Conservation (phyloP, 2,888 invertebrate genomes). For the Chromoteleia sp. region DNA sequence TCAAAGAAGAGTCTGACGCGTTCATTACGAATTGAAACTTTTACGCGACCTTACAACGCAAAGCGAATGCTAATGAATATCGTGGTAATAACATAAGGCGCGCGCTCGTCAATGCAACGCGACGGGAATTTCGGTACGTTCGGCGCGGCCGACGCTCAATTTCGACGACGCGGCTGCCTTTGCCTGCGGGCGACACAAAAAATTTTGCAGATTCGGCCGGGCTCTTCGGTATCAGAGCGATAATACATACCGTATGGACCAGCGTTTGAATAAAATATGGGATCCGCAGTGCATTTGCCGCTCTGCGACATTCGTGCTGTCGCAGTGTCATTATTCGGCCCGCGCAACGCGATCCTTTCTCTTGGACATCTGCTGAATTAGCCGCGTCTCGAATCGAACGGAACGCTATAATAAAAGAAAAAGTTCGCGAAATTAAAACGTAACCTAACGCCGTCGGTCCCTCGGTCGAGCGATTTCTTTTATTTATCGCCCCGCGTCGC, state of each 20-base stretch:
- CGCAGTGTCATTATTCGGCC: conserved; percentile 76
- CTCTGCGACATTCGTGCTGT: conserved; percentile 76
- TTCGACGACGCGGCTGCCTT: conserved; percentile 24
- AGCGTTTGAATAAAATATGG: conserved; percentile 80
- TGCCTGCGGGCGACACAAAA: conserved; percentile 50
- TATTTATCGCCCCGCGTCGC: conserved; percentile 29
- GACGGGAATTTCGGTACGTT: too few species aligned
- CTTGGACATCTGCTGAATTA: conserved; percentile 61
- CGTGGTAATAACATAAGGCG: conserved; percentile 40
- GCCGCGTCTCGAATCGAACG: conserved; percentile 18
- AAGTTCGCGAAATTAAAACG: conserved; percentile 37
- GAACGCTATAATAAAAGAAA: conserved; percentile 6
- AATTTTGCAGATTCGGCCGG: conserved; percentile 59
- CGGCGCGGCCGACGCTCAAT: too few species aligned
- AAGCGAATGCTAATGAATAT: conserved; percentile 54
- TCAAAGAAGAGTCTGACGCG: conserved; percentile 11
- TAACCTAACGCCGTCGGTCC: background rate
- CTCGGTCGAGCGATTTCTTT: too few species aligned
- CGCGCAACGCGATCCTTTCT: conserved; percentile 65
- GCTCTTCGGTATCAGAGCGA: conserved; percentile 59
- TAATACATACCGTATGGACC: conserved; percentile 67
- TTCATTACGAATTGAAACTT: conserved; percentile 49
- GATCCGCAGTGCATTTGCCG: conserved; percentile 77
- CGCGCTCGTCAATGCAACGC: conserved; percentile 17
- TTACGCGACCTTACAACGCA: conserved; percentile 17